Base-by-base conservation (phyloP, 2,113 vertebrate species). In the Cryptotis parvus region DNA sequence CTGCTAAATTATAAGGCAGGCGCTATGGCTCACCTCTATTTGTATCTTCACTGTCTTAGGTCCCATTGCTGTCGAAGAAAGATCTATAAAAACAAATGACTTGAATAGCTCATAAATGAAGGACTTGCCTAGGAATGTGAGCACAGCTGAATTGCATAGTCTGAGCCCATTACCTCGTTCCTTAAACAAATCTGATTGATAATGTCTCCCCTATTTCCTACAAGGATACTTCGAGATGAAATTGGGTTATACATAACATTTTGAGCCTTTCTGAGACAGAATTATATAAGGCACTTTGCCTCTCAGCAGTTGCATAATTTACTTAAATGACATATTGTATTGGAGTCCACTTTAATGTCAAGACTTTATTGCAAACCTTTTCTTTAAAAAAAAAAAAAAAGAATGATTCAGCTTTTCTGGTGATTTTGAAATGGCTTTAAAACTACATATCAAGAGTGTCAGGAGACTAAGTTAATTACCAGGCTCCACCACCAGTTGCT, bases 301-400 rank as follows among this genome's bases (percentile, higher is more conserved):
- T 95, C 72, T 91, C 89, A 83, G 72, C 15, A 41, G 43, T 52
- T 70, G 65, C 24, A 1, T 80, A 70, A 79, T 91, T 92, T 84
- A 91, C 63, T 96, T 79, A 82, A 91, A 92, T 93, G 58, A 75
- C 66, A 61, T 93, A 76, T 89, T 91, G 12, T 86, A 43, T 87
- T 69, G 16, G 43, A 79, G 45, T 79, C 74, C 84, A 79, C 84
- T 89, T 95, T 89, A 82, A 84, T 89, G 61, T 79, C 35, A 93
- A 89, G 77, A 78, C 69, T 81, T 73, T 90, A 83, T 77, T 91
- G 58, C 41, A 91, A 92, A 37, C 26, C 52, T 91, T 92, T 88
- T 26, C 52, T 92, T 92, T 88, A 65, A 4, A n/a, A 93, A 85
- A 74, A 88, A 79, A 43, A 84, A 45, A 6, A 90, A 73, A 89